Percentiles rank a stretch among this genome's conserved stretches.
phyloP scores from a whole-genome alignment of 2,888 invertebrate species.

The Alloplasta piceator region DNA sequence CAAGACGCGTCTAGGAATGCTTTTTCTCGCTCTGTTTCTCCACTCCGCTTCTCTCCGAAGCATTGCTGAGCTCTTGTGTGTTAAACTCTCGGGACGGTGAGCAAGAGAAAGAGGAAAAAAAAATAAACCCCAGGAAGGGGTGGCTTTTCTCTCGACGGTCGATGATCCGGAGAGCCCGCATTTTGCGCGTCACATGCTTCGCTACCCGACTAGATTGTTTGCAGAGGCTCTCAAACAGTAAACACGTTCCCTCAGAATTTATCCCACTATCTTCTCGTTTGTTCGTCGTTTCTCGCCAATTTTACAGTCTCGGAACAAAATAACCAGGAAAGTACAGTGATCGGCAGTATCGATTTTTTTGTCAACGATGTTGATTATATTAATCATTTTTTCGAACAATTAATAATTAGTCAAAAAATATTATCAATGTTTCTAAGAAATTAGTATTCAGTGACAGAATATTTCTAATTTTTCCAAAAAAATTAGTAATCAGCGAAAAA shows the following conservation, averaged over 20 bases:
- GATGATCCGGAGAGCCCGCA: conserved; percentile 82
- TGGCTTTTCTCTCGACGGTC: conserved; percentile 72
- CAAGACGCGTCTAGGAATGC: conserved; percentile 60
- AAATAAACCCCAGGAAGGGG: conserved; percentile 19
- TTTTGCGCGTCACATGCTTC: conserved; percentile 83
- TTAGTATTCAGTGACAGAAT: no score
- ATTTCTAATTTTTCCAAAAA: no score
- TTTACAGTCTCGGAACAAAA: no score
- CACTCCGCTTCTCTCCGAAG: no score
- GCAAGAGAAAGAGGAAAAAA: conserved; percentile 27
- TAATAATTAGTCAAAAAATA: no score
- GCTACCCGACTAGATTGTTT: conserved; percentile 83
- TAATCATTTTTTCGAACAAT: no score
- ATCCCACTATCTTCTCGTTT: not conserved
- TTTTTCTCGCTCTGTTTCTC: conserved; percentile 68
- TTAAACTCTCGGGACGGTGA: conserved; percentile 26
- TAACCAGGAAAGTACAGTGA: no score
- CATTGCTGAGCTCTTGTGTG: conserved; percentile 12
- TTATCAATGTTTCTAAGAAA: no score
- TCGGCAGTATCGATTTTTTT: no score
- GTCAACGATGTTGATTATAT: no score
- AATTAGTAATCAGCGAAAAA: no score
- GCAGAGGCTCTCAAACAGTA: conserved; percentile 82
- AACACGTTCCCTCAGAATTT: conserved; percentile 29
- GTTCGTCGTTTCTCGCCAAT: no score